phyloP scores from a whole-genome alignment of 23 tunicate species.

The Styela clava region DNA sequence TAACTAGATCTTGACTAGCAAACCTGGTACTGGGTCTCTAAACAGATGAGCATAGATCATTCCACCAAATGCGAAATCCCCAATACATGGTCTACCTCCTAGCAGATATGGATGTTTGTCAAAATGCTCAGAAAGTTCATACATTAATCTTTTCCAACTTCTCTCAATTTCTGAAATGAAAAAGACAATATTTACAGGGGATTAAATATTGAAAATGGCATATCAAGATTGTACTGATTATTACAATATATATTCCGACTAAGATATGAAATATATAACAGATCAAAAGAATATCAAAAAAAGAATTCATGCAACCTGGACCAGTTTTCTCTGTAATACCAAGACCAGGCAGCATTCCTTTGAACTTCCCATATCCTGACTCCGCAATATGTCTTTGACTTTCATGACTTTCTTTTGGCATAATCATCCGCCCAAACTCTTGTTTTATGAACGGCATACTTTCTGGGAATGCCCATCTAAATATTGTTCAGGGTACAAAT shows the following conservation, averaged over 20 bases:
- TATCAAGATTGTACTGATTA: neutral
- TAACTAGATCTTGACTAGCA: too few species aligned
- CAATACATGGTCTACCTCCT: constrained; percentile 67
- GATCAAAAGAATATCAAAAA: too few species aligned
- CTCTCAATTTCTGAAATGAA: constrained; percentile 55
- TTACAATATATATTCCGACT: too few species aligned
- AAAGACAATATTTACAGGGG: neutral
- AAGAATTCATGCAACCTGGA: constrained; percentile 40
- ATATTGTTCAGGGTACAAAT: too few species aligned
- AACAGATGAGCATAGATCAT: constrained; percentile 68
- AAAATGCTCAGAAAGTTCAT: constrained; percentile 50
- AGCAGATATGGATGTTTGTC: constrained; percentile 65
- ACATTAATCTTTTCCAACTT: constrained; percentile 44
- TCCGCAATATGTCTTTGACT: constrained; percentile 29
- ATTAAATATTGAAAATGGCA: too few species aligned
- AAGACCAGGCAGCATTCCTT: constrained; percentile 32
- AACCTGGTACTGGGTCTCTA: constrained; percentile 65
- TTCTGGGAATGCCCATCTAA: constrained; percentile 20
- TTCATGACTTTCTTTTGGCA: constrained; percentile 37
- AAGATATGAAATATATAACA: too few species aligned
- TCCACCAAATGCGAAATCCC: constrained; percentile 66
- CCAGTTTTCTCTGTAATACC: constrained; percentile 53
- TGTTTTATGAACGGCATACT: constrained; percentile 34
- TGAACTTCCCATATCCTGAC: constrained; percentile 39
- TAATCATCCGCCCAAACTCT: constrained; percentile 52